Base-by-base conservation (phyloP, 92 coral and sea anemone species). In the Anthopleura xanthogrammica region DNA sequence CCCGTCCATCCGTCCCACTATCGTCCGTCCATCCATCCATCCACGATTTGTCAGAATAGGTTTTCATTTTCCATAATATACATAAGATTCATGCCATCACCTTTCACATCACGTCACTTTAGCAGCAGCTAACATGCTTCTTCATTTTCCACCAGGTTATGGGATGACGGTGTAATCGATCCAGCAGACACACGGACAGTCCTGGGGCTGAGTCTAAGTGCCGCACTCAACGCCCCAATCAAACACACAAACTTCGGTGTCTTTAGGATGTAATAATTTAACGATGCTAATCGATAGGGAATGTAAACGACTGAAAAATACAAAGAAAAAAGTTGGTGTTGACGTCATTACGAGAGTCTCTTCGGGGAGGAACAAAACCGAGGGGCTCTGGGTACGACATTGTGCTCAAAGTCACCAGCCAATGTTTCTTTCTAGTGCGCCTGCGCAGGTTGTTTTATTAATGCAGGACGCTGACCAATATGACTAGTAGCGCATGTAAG, bases 121-220 rank as follows among this genome's bases (percentile, higher is more conserved):
- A 46, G 50, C 50, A 46, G 50, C 50, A 5, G 16, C 36, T 29
- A 29, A 29, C 36, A 29, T 29, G 36, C 1, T 16, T 80, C 72
- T 77, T 22, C 52, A 29, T 70, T 50, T 10, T 68, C 41, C 36
- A 6, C 54, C 80, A 95, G 98, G 80, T 84, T 95, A 48, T 95
- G 98, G 98, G 98, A 95, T 85, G 98, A 95, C 83, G 98, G 98
- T 87, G 98, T 95, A 4, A 95, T 95, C 62, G 98, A 95, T 82
- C 98, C 98, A 82, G 92, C 91, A 57, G 98, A 94, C 88, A 95
- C 98, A 3, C 92, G 98, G 79, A 87, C 93, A 77, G 90, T 95
- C 85, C 84, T 95, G 57, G 98, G 98, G 58, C 89, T 95, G 52
- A 92, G 96, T 87, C 90, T 95, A 24, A 94, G 98, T 75, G 98